Evolutionary conservation across 2,113 vertebrate species (phyloP).

Genomic region (Amazona guildingii): DNA sequence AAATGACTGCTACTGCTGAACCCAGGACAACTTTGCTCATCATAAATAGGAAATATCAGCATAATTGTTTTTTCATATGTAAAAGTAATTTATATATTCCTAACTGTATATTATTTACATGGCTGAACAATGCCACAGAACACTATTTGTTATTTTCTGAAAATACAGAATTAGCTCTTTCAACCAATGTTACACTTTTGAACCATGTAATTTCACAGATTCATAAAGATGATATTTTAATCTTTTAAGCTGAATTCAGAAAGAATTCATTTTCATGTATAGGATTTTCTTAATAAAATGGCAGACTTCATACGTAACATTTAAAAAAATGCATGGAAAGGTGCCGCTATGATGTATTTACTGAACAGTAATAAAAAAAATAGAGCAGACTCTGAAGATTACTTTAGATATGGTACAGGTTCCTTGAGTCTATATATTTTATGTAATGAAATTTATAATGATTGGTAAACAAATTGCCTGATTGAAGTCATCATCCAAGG

Average conservation of each 20-base stretch:
- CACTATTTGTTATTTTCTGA: background rate
- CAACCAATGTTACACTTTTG: background rate
- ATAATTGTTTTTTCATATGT: background rate
- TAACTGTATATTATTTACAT: background rate
- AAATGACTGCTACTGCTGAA: no score
- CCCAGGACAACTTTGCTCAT: background rate
- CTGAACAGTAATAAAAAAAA: background rate
- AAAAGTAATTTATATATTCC: background rate
- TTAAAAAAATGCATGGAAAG: background rate
- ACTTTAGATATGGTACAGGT: background rate
- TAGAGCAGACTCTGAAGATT: background rate
- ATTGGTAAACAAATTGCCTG: slow-evolving; percentile 51
- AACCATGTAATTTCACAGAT: background rate
- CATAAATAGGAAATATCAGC: background rate
- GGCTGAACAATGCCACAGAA: background rate
- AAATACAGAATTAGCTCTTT: background rate
- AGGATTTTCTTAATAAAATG: background rate
- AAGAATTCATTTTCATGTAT: no score
- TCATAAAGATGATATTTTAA: background rate
- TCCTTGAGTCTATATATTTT: background rate
- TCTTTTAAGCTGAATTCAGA: background rate
- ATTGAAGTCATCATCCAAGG: slow-evolving; percentile 62
- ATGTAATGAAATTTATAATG: background rate
- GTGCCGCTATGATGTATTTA: background rate
- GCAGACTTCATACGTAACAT: background rate